Conservation (phyloP, 2,113 vertebrate genomes). For the Machaerirhynchus nigripectus region DNA sequence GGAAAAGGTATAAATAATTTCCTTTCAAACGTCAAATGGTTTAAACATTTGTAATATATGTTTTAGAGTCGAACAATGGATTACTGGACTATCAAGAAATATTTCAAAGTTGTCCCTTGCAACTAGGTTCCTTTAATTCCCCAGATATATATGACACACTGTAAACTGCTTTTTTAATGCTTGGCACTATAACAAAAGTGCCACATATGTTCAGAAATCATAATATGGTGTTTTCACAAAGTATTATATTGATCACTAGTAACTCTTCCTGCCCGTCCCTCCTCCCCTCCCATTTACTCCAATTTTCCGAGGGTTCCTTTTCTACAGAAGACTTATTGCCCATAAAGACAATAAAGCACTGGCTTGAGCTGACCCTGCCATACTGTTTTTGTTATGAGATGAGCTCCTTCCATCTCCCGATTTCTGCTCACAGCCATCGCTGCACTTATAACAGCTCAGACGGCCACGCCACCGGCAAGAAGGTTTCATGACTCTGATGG, state of each 20-base stretch:
- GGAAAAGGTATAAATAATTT: neutral
- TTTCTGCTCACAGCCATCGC: neutral
- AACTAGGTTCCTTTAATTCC: neutral
- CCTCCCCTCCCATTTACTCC: neutral
- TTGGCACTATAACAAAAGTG: neutral
- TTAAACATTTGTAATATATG: neutral
- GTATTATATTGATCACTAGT: neutral
- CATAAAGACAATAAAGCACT: neutral
- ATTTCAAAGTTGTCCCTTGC: neutral
- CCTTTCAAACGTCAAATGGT: neutral
- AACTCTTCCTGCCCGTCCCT: accelerated
- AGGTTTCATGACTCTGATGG: neutral
- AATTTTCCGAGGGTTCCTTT: neutral
- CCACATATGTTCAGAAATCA: neutral
- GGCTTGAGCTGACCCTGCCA: neutral
- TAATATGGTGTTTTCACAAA: neutral
- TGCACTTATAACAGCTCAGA: neutral
- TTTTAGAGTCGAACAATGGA: neutral
- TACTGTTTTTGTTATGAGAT: neutral
- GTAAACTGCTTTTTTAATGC: neutral
- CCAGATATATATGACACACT: neutral
- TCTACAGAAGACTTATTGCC: neutral
- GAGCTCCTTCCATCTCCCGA: neutral
- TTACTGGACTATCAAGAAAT: neutral
- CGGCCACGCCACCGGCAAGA: neutral